Conservation (phyloP, 2,888 invertebrate genomes). For the Acrocyrtus sp. region DNA sequence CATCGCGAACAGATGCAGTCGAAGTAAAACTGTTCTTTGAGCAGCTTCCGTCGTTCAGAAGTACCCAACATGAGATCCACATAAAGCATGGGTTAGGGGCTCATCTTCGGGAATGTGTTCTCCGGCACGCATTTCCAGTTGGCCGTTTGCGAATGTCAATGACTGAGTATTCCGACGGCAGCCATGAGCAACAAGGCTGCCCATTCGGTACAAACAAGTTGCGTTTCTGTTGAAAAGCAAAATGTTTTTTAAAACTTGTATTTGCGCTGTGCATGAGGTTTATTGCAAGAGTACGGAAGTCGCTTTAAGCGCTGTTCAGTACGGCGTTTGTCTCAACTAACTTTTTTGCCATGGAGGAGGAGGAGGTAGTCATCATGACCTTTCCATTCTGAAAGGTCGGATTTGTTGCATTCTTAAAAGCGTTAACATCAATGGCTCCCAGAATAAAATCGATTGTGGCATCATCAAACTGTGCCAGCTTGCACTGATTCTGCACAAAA, state of each 20-base stretch:
- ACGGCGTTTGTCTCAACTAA: too few relatives aligned
- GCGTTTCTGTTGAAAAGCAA: constrained; percentile 52
- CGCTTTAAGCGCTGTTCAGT: too few relatives aligned
- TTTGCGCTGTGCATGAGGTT: too few relatives aligned
- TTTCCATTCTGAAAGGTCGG: constrained; percentile 14
- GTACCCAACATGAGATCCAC: constrained; percentile 47
- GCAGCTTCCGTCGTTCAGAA: constrained; percentile 39
- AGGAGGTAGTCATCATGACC: background rate
- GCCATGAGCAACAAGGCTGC: constrained; percentile 51
- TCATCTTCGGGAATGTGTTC: constrained; percentile 26
- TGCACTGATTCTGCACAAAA: constrained; percentile 47
- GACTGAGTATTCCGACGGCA: constrained; percentile 52
- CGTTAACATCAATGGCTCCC: constrained; percentile 55
- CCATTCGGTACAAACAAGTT: constrained; percentile 42
- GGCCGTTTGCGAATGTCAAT: constrained; percentile 27
- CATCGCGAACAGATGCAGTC: constrained; percentile 52
- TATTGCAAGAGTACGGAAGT: too few relatives aligned
- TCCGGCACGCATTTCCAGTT: constrained; percentile 46
- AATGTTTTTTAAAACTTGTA: constrained; percentile 6
- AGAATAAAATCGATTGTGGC: constrained; percentile 38
- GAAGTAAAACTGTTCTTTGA: constrained; percentile 50
- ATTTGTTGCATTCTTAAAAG: constrained; percentile 40
- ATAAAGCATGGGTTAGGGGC: constrained; percentile 44
- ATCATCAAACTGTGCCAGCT: constrained; percentile 45
- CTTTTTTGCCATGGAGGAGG: constrained; percentile 23